A percentile compares a stretch with the other conserved stretches of the same genome.
These are phyloP conservation scores for Sapayoa aenigma DNA, from an alignment of 2,113 vertebrate genomes.

Conservation along the genomic window DNA sequence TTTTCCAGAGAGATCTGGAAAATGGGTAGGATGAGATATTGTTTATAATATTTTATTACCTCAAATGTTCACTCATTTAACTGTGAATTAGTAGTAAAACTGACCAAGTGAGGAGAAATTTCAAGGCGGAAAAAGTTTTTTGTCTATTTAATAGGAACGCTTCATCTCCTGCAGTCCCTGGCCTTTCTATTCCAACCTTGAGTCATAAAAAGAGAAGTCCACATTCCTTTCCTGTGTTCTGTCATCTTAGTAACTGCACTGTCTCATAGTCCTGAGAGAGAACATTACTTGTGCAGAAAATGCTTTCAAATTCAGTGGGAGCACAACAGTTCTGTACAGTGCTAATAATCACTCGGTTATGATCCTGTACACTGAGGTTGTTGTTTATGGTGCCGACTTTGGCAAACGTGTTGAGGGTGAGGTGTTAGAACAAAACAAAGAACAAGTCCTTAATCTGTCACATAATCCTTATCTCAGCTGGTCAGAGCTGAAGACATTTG, in stretches of 20 bases:
- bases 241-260: neutral
- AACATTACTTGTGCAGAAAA: neutral
- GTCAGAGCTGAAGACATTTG: neutral
- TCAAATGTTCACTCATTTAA: neutral
- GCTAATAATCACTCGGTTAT: neutral
- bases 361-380: neutral
- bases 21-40: neutral
- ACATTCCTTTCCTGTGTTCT: neutral
- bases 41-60: neutral
- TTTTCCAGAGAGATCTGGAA: neutral
- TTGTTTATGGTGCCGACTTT: neutral
- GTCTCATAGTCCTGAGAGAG: neutral
- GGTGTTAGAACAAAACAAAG: neutral
- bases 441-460: neutral
- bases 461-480: neutral
- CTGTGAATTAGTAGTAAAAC: neutral
- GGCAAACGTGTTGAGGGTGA: neutral
- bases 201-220: neutral
- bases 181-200: neutral
- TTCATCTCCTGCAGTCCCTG: neutral
- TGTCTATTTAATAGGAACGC: neutral
- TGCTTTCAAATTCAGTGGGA: neutral
- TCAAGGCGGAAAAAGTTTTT: neutral
- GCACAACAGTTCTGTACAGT: neutral
- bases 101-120: neutral